These are phyloP conservation scores for Gadopsis bispinosus DNA, from an alignment of 2,797 vertebrate genomes.

Conservation along the genomic window DNA sequence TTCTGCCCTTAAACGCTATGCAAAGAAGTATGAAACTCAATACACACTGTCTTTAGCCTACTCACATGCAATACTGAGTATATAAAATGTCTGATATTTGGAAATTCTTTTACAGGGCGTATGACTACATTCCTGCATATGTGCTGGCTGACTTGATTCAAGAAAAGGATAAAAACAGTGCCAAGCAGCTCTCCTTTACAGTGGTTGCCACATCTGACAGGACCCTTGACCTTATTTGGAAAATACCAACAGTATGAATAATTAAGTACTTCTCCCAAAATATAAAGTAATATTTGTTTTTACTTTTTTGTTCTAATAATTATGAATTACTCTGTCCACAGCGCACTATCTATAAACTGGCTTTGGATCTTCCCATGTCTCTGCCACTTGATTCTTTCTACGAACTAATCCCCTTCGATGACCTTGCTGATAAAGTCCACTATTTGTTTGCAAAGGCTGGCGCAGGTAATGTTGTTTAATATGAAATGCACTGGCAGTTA, in stretches of 20 bases:
- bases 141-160: constrained; percentile 69
- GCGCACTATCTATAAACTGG: constrained; percentile 72
- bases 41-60: no score
- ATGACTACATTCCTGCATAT: constrained; percentile 65
- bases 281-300: not conserved
- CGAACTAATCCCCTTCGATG: constrained; percentile 50
- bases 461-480: constrained; percentile 51
- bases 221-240: constrained; percentile 68
- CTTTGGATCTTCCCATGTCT: constrained; percentile 65
- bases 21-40: constrained; percentile 77
- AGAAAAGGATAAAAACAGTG: constrained; percentile 64
- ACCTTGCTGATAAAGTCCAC: constrained; percentile 46
- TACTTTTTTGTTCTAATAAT: constrained; percentile 1
- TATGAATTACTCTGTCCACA: constrained; percentile 46
- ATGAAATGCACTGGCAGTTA: not conserved
- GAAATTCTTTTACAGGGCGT: constrained; percentile 73
- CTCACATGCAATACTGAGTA: not conserved
- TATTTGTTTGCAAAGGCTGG: constrained; percentile 62
- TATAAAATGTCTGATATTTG: constrained; percentile 25
- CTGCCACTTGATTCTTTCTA: constrained; percentile 72
- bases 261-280: not conserved
- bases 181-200: constrained; percentile 77
- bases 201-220: constrained; percentile 65
- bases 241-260: constrained; percentile 61
- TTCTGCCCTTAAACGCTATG: constrained; percentile 57